Conservation (phyloP, 1,140 invertebrate genomes). For the Drosophila sp. region DNA sequence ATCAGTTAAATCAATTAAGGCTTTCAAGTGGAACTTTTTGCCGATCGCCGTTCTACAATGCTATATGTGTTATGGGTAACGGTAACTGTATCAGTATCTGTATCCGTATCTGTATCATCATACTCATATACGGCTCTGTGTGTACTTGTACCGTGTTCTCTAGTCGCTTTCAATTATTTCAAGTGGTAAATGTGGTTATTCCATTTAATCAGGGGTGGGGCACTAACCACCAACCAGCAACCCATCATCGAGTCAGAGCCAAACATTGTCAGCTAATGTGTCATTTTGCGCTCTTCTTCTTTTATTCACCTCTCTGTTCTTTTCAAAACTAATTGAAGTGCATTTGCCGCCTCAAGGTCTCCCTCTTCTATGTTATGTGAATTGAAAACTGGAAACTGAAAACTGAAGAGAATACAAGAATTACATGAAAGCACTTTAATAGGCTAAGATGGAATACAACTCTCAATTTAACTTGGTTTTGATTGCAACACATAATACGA, state of each 20-base stretch:
- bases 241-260: slow-evolving; percentile 9
- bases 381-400: slow-evolving; percentile 2
- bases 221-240: slow-evolving; percentile 11
- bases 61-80: slow-evolving; percentile 44
- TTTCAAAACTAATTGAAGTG: slow-evolving; percentile 70
- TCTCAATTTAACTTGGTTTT: too few species aligned
- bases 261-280: slow-evolving; percentile 76
- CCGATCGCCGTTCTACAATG: slow-evolving; percentile 67
- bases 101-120: slow-evolving; percentile 20
- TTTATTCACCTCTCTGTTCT: not conserved
- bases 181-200: slow-evolving; percentile 82
- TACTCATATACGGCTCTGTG: not conserved
- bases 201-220: slow-evolving; percentile 76
- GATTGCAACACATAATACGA: too few species aligned
- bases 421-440: not conserved
- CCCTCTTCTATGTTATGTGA: slow-evolving; percentile 20
- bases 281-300: too few species aligned
- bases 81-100: slow-evolving; percentile 9
- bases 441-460: too few species aligned
- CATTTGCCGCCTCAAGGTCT: slow-evolving; percentile 57
- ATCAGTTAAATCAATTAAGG: slow-evolving; percentile 83
- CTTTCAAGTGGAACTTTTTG: slow-evolving; percentile 77
- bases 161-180: slow-evolving; percentile 68
- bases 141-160: slow-evolving; percentile 40
- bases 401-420: not conserved